Percentiles rank a stretch among this genome's conserved stretches.
Conservation (phyloP, 30 jellyfish, hydroid and myxozoan species). For the Morbakka virulenta region DNA sequence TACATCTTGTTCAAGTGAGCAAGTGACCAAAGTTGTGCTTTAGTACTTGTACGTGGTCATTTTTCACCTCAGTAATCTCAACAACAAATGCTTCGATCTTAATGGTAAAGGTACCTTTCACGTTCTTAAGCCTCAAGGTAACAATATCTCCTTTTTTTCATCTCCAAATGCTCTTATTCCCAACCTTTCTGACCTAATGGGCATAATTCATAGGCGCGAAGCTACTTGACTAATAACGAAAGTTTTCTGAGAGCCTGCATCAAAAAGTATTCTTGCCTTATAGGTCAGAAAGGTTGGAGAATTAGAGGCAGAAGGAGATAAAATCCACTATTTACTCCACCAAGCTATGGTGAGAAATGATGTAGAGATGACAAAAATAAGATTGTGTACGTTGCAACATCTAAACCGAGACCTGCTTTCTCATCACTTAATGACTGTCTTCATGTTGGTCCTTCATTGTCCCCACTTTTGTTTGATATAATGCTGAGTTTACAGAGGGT, state of each 20-base stretch:
- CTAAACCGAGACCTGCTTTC: too few species aligned
- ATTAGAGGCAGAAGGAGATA: too few species aligned
- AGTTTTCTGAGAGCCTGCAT: slow-evolving; percentile 5
- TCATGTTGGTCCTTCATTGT: too few species aligned
- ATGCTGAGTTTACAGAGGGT: too few species aligned
- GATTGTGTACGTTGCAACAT: too few species aligned
- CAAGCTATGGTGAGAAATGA: too few species aligned
- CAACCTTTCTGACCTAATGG: not conserved
- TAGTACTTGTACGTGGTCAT: not conserved
- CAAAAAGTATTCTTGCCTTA: too few species aligned
- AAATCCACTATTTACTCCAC: too few species aligned
- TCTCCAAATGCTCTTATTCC: slow-evolving; percentile 29
- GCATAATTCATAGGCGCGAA: not conserved
- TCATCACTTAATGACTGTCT: too few species aligned
- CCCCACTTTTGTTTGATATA: too few species aligned
- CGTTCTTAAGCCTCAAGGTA: not conserved
- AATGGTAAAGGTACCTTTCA: not conserved
- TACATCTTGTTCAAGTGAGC: not conserved
- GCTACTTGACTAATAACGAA: not conserved
- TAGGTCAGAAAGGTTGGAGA: too few species aligned
- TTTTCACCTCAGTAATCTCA: not conserved
- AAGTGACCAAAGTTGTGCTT: not conserved
- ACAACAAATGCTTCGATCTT: slow-evolving; percentile 5
- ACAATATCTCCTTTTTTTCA: not conserved
- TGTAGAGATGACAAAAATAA: too few species aligned